These are phyloP conservation scores for Athalia cordata DNA, from an alignment of 2,888 invertebrate species.

Conservation along the genomic window DNA sequence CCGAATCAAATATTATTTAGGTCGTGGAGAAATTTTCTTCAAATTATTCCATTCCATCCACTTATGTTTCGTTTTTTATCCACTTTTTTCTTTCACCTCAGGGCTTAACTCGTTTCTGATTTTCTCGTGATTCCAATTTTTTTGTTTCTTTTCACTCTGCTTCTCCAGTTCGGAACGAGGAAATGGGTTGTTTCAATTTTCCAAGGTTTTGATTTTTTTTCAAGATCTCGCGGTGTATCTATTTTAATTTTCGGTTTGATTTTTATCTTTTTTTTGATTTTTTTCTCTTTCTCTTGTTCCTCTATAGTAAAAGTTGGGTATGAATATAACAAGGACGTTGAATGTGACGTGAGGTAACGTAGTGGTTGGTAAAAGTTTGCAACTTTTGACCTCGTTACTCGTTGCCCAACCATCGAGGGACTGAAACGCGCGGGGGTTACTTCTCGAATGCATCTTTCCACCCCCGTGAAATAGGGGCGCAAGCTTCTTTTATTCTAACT, in stretches of 20 bases:
- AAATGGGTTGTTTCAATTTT: too few relatives aligned
- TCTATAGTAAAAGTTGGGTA: background rate
- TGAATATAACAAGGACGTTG: conserved; percentile 2
- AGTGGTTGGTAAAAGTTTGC: conserved; percentile 21
- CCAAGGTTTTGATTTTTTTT: too few relatives aligned
- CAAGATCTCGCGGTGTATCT: too few relatives aligned
- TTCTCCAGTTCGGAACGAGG: too few relatives aligned
- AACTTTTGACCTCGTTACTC: conserved; percentile 40
- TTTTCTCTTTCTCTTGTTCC: background rate
- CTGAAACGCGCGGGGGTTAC: background rate
- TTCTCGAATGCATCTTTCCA: conserved; percentile 25
- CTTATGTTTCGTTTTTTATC: too few relatives aligned
- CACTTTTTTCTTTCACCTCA: too few relatives aligned
- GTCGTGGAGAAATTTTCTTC: too few relatives aligned
- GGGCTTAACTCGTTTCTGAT: too few relatives aligned
- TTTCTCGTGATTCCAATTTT: too few relatives aligned
- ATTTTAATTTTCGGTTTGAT: background rate
- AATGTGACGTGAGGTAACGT: background rate
- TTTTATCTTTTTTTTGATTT: background rate
- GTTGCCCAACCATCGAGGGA: conserved; percentile 20
- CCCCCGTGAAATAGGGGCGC: conserved; percentile 25
- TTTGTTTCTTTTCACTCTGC: too few relatives aligned
- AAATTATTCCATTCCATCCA: too few relatives aligned
- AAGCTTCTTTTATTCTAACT: conserved; percentile 29
- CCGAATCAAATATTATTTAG: too few relatives aligned